Percentiles rank a stretch among this genome's conserved stretches.
Evolutionary conservation across 1,140 invertebrate genomes (phyloP).

Genomic region (Ericerus pela): DNA sequence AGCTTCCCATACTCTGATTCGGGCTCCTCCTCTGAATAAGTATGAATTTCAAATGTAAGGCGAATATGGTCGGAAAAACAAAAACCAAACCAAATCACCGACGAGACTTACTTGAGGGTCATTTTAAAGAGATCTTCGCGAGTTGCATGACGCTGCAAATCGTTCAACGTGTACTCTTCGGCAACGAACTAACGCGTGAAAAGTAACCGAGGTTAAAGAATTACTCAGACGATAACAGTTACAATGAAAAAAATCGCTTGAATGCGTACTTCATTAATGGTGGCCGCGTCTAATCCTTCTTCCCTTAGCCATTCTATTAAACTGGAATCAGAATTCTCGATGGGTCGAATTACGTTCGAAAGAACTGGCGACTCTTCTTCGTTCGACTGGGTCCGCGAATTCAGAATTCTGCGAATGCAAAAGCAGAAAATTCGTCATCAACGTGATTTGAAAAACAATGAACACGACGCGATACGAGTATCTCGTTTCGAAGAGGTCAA

Average conservation of each 20-base stretch:
- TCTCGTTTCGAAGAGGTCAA: no score
- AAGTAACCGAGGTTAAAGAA: conserved; percentile 24
- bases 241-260: conserved; percentile 5
- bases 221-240: conserved; percentile 13
- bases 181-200: conserved; percentile 41
- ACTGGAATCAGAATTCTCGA: conserved; percentile 30
- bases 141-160: conserved; percentile 55
- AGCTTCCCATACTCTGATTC: conserved; percentile 43
- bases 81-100: conserved; percentile 14
- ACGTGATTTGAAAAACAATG: no score
- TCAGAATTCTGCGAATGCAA: no score
- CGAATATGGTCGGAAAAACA: not conserved
- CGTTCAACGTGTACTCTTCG: conserved; percentile 63
- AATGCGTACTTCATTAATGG: conserved; percentile 36
- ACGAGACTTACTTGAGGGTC: conserved; percentile 45
- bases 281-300: conserved; percentile 39
- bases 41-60: conserved; percentile 10
- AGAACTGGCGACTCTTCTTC: not conserved
- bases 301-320: conserved; percentile 42
- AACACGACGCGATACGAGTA: no score
- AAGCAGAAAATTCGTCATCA: no score
- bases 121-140: conserved; percentile 59
- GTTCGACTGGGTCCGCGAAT: no score
- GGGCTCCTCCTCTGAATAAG: conserved; percentile 38
- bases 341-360: no score